Conservation (phyloP, 2,888 invertebrate species). For the Parascotia fuliginaria region DNA sequence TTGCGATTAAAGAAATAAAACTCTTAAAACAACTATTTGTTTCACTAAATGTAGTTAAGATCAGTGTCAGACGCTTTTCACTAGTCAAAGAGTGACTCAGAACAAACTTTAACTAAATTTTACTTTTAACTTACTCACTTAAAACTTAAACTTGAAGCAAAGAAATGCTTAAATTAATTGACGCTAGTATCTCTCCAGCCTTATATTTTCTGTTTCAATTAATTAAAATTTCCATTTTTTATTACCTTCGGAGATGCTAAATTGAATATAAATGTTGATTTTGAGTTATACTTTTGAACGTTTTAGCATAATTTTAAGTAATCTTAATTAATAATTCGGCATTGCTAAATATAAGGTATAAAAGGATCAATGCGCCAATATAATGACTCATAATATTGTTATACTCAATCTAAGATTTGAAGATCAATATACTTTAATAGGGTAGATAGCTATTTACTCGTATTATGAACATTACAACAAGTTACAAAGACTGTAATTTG, state of each 20-base stretch:
- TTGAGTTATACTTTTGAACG: conserved; percentile 10
- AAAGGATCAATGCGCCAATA: background rate
- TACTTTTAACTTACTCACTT: conserved; percentile 55
- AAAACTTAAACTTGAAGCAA: conserved; percentile 41
- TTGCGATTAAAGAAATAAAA: background rate
- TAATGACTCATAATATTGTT: background rate
- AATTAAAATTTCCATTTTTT: conserved; percentile 37
- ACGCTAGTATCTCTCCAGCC: conserved; percentile 46
- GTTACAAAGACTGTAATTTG: too few species aligned
- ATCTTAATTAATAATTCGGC: background rate
- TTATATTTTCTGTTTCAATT: conserved; percentile 41
- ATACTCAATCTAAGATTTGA: too few species aligned
- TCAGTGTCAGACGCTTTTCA: conserved; percentile 20
- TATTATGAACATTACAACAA: too few species aligned
- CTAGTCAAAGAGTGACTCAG: conserved; percentile 25
- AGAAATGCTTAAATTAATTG: conserved; percentile 51
- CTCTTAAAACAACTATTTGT: background rate
- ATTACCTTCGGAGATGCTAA: conserved; percentile 15
- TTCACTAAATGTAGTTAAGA: background rate
- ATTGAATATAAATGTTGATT: conserved; percentile 22
- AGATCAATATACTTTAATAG: too few species aligned
- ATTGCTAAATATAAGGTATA: background rate
- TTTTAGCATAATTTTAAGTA: conserved; percentile 8
- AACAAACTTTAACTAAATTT: conserved; percentile 50
- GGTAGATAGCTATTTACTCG: too few species aligned